Base-by-base conservation (phyloP, 2,113 vertebrate species). In the Sus scrofa region DNA sequence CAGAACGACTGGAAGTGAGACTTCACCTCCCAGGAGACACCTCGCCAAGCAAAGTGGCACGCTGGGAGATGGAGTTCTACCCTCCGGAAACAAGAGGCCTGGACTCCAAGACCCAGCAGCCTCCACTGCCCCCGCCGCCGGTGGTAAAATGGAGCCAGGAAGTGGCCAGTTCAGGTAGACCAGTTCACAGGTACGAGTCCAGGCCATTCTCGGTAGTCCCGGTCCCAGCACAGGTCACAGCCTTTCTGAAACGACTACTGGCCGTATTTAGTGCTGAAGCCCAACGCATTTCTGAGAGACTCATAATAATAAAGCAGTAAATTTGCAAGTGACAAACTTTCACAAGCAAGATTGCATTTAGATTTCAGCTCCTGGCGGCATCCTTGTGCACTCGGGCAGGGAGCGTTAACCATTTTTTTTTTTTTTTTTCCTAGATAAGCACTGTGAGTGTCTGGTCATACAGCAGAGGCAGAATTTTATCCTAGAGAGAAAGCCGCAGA, bases 21-120 rank as follows among this genome's bases (percentile, higher is more conserved):
- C 97, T 94, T 87, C 95, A 96, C 0, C 39, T 96, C 97, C 98
- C 96, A 93, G 56, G 12, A 97, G 65, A 68, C 93, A 95, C 52
- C 67, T 83, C 54, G 10, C 32, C 12, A 0, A 0, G 56, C 39
- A 73, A 63, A 58, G 44, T 0, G 22, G 82, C 89, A 56, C 20
- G 2, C 70, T 44, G 86, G 75, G 34, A 91, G 39, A 4, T 22
- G 52, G 37, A 68, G 85, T 50, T 60, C 24, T 70, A 52, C 14
- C 60, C 2, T 3, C 24, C 0, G 1, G 50, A 39, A 84, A 39
- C 26, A 1, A 5, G 26, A 13, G 0, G 0, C 6, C 7, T 0
- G 20, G 63, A 96, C 97, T 96, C 56, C 65, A 89, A 71, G 11
- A 93, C 95, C 98, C 96, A 95, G 65, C 75, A 86, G 34, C 63